Percentiles rank a stretch among this genome's conserved stretches.
Conservation (phyloP, 2,797 vertebrate genomes). For the Malacoraja senta region DNA sequence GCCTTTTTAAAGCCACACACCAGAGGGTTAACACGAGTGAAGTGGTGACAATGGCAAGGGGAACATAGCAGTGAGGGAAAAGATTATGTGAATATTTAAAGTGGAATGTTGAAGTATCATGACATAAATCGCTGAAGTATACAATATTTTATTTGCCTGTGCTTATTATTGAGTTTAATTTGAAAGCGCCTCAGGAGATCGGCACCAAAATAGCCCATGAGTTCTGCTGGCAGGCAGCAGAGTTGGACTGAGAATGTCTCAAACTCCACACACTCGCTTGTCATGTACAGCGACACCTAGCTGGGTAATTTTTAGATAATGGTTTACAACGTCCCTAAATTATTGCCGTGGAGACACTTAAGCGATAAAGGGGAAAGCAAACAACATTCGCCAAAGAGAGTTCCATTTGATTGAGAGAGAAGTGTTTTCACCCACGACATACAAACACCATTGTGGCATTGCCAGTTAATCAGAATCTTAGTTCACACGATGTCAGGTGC, state of each 20-base stretch:
- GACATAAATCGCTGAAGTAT: not conserved
- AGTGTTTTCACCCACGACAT: not conserved
- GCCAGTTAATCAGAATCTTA: not conserved
- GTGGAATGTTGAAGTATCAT: not conserved
- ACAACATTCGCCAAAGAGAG: not conserved
- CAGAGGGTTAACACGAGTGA: not conserved
- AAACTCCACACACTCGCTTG: not conserved
- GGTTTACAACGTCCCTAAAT: slow-evolving; percentile 11
- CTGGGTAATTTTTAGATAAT: slow-evolving; percentile 15
- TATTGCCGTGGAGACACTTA: not conserved
- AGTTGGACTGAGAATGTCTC: not conserved
- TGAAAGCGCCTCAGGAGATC: not conserved
- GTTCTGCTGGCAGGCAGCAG: too few species aligned
- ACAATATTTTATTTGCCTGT: not conserved
- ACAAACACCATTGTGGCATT: not conserved
- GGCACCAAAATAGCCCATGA: not conserved
- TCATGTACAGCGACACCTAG: slow-evolving; percentile 29
- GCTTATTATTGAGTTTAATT: not conserved
- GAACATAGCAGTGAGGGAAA: not conserved
- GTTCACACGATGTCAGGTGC: slow-evolving; percentile 21
- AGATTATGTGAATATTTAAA: not conserved
- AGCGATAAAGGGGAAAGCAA: slow-evolving; percentile 1
- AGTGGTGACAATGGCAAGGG: not conserved
- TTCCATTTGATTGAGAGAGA: slow-evolving; percentile 1
- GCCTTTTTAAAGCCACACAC: not conserved